Evolutionary conservation across 2,113 vertebrate genomes (phyloP).

Genomic region (Heterochromis multidens): DNA sequence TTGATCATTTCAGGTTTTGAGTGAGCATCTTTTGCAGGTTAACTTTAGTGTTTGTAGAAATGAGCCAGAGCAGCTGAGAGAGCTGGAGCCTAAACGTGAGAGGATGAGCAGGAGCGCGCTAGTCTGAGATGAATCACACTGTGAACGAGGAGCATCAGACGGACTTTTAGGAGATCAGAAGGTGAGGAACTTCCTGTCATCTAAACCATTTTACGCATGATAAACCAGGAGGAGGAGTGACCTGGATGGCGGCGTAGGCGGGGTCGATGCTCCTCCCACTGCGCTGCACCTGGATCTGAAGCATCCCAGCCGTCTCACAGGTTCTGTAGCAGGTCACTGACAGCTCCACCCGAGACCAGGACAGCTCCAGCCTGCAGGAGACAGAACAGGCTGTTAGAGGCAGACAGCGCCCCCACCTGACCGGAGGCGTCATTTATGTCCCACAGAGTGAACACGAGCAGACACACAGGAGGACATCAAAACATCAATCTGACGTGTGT

Average conservation of each 20-base stretch:
- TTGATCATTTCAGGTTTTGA: no score
- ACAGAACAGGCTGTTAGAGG: not conserved
- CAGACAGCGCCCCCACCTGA: not conserved
- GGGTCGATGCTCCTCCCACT: constrained; percentile 70
- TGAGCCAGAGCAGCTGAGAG: no score
- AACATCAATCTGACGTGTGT: no score
- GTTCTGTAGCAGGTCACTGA: constrained; percentile 62
- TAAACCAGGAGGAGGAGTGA: not conserved
- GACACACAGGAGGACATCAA: not conserved
- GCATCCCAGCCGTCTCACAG: constrained; percentile 68
- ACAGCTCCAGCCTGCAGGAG: constrained; percentile 71
- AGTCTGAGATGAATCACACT: no score
- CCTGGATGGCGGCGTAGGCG: constrained; percentile 72
- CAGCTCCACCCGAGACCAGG: constrained; percentile 71
- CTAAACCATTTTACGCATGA: not conserved
- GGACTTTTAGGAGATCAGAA: no score
- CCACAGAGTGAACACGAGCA: not conserved
- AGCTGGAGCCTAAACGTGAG: no score
- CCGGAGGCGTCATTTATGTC: not conserved
- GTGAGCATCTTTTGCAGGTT: not conserved
- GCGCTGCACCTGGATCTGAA: constrained; percentile 74
- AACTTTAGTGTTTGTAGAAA: no score
- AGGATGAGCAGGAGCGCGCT: no score
- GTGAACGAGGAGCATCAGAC: no score
- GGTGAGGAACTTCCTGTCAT: not conserved